phyloP scores from a whole-genome alignment of 2,113 vertebrate genomes.

The Phyllostomus hastatus region DNA sequence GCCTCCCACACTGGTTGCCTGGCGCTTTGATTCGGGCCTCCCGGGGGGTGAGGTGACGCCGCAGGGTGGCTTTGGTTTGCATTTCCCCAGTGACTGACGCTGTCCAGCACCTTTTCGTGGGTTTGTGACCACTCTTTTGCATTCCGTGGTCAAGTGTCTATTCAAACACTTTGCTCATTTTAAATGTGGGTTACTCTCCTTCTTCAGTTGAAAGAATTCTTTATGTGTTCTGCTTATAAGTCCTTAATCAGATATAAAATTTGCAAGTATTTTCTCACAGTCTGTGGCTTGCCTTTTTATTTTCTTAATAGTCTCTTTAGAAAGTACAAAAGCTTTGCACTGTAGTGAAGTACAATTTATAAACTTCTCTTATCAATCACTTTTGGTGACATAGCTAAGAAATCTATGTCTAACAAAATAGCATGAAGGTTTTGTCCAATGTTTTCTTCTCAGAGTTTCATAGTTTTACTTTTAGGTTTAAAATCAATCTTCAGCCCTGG shows the following conservation, averaged over 20 bases:
- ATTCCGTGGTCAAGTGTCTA: too few relatives aligned
- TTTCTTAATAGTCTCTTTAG: not conserved
- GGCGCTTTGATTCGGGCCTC: not conserved
- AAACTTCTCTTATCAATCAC: not conserved
- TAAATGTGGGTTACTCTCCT: too few relatives aligned
- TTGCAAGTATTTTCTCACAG: not conserved
- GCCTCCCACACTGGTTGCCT: not conserved
- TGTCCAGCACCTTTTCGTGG: not conserved
- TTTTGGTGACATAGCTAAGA: not conserved
- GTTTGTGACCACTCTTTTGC: not conserved
- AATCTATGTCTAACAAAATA: not conserved
- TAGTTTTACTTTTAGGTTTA: too few relatives aligned
- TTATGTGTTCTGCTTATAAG: too few relatives aligned
- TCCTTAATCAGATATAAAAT: too few relatives aligned
- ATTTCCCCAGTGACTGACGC: not conserved
- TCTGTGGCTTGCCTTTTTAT: not conserved
- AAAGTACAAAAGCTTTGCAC: not conserved
- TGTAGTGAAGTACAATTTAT: not conserved
- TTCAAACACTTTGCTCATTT: too few relatives aligned
- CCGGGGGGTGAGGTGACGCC: not conserved
- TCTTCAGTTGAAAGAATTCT: too few relatives aligned
- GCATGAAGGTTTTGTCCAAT: not conserved
- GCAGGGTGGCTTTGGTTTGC: not conserved
- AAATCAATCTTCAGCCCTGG: too few relatives aligned
- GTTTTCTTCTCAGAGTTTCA: not conserved